Conservation (phyloP, 2,797 vertebrate species). For the Taeniopygia guttata region DNA sequence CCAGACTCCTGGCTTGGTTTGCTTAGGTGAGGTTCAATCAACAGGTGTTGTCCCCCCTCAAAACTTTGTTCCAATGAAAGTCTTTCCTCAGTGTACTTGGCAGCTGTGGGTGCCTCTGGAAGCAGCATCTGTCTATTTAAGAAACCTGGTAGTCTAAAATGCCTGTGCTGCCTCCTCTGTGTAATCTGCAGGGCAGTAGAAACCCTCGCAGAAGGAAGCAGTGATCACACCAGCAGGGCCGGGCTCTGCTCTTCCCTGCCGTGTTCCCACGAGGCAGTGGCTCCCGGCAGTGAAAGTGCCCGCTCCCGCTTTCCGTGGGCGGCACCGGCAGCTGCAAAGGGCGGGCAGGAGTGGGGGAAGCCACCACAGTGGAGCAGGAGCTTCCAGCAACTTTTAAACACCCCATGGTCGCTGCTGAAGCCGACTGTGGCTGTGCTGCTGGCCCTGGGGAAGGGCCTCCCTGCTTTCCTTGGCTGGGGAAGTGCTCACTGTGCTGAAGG, state of each 20-base stretch:
- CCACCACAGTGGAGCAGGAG: rapidly evolving
- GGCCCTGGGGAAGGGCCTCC: neutral
- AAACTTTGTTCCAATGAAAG: neutral
- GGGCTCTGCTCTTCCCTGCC: rapidly evolving
- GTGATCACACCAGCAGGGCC: rapidly evolving
- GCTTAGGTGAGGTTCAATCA: neutral
- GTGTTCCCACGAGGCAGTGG: neutral
- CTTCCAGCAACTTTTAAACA: neutral
- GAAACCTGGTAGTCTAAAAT: neutral
- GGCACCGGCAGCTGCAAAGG: neutral
- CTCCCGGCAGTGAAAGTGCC: neutral
- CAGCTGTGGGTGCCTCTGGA: neutral
- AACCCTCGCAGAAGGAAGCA: neutral
- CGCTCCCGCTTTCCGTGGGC: rapidly evolving
- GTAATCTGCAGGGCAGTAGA: neutral
- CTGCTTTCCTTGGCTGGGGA: conserved; percentile 13
- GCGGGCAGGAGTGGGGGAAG: neutral
- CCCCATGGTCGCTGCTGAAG: neutral
- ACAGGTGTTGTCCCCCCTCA: neutral
- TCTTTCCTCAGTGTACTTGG: rapidly evolving
- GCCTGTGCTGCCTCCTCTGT: rapidly evolving
- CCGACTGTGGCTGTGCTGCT: neutral
- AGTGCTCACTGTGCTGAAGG: neutral
- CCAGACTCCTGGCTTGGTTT: neutral
- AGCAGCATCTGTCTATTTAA: rapidly evolving